Conservation (phyloP, 2,797 vertebrate species). For the Spheniscus humboldti region DNA sequence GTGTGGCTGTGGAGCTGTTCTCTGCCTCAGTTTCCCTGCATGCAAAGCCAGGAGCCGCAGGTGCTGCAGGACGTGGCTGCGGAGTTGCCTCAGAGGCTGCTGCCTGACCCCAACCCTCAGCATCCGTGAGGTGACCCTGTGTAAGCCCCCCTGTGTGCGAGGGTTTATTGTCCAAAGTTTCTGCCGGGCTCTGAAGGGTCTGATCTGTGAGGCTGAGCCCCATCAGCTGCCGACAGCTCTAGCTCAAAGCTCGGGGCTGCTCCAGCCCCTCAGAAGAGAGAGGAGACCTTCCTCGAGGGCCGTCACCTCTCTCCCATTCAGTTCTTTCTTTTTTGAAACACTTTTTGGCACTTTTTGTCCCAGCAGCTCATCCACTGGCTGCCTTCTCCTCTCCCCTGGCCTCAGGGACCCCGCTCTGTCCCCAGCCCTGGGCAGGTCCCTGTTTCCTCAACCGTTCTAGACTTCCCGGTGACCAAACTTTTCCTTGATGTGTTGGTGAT, state of each 20-base stretch:
- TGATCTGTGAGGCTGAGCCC: neutral
- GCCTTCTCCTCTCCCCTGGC: neutral
- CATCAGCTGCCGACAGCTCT: neutral
- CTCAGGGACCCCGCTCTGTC: accelerated
- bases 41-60: neutral
- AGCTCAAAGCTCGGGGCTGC: neutral
- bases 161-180: neutral
- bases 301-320: neutral
- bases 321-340: neutral
- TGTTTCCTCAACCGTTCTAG: accelerated
- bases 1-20: neutral
- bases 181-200: neutral
- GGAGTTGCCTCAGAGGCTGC: neutral
- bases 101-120: neutral
- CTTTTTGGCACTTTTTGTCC: neutral
- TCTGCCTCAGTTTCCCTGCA: neutral
- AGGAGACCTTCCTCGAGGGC: neutral
- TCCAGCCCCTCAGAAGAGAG: neutral
- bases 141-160: accelerated
- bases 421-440: neutral
- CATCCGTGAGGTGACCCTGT: neutral
- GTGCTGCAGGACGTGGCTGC: neutral
- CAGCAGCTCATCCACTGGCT: neutral
- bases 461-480: neutral
- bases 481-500: neutral